Base-by-base conservation (phyloP, 2,888 invertebrate species). In the Globia sparganii region DNA sequence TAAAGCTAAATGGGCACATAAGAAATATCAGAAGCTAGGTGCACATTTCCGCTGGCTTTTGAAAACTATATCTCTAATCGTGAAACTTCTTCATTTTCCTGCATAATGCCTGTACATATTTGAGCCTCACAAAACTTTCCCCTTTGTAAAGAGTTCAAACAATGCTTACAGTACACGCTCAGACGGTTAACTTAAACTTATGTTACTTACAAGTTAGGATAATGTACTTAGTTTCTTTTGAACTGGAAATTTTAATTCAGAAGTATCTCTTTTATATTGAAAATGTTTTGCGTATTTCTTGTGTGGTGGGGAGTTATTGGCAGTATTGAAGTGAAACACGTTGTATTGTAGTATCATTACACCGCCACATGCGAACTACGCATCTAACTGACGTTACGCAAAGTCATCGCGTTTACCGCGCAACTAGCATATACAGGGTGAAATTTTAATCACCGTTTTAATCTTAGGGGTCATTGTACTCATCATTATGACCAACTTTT, bases 161-260 rank as follows among this genome's bases (percentile, higher is more conserved):
- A 83, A 70, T 86, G 72, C 86, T 86, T 82, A 72, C 58, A 18
- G 59, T 75, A 62, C 31, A 64, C 59, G 53, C 69, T 82, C 61
- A 53, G 49, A 82, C 28, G 59, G 83, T 82, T 83, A 82, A 83
- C 72, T 77, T 77, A 31, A 86, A 86, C 77, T 72, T 77, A 82
- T 49, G 83, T 68, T 78, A 73, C 86, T 77, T 68, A 83, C 72
- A 83, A 83, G 71, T 83, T 83, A 65, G 68, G n/a, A 18, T 74
- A 83, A 83, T 86, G 65, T 69, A 31, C 31, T 73, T 72, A 65
- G 71, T 86, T 85, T 72, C 64, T 86, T 85, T 86, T 74, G n/a
- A 62, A 66, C 69, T 43, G 53, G 31, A 83, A 77, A 82, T 83
- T 86, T 70, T 76, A 83, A 76, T 81, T 81, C 21, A 73, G 66